A percentile compares a stretch with the other conserved stretches of the same genome.
These are phyloP conservation scores for Eretmochelys imbricata DNA, from an alignment of 2,113 vertebrate species.

Conservation along the genomic window DNA sequence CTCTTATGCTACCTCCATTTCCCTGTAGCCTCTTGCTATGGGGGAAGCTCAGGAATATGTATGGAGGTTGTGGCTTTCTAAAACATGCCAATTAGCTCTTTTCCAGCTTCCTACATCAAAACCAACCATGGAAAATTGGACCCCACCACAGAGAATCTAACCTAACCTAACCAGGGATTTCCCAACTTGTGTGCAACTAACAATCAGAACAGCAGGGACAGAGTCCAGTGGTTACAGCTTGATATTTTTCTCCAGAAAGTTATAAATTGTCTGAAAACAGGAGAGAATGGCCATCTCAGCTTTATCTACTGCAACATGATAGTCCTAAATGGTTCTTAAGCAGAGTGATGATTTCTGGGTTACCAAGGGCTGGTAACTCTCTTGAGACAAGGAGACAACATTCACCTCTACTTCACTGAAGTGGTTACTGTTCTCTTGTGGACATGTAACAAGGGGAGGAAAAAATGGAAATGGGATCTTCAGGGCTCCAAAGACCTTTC, in stretches of 20 bases:
- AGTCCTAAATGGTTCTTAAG: background rate
- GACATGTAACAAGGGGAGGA: background rate
- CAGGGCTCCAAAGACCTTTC: background rate
- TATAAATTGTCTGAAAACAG: background rate
- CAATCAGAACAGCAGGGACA: background rate
- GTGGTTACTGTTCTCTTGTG: background rate
- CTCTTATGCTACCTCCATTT: background rate
- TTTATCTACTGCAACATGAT: background rate
- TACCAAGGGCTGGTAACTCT: background rate
- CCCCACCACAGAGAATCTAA: background rate
- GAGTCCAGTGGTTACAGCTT: background rate
- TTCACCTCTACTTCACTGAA: background rate
- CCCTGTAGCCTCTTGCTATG: background rate
- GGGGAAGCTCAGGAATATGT: background rate
- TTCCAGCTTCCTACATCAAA: background rate
- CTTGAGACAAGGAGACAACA: background rate
- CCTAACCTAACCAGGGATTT: background rate
- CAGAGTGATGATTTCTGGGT: background rate
- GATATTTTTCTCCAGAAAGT: background rate
- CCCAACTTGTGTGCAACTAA: background rate
- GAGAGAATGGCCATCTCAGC: background rate
- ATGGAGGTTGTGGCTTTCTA: background rate
- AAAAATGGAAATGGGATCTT: background rate
- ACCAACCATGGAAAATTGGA: background rate
- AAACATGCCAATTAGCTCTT: background rate